These are phyloP conservation scores for Cybosia mesomella DNA, from an alignment of 2,888 invertebrate species.

Conservation along the genomic window DNA sequence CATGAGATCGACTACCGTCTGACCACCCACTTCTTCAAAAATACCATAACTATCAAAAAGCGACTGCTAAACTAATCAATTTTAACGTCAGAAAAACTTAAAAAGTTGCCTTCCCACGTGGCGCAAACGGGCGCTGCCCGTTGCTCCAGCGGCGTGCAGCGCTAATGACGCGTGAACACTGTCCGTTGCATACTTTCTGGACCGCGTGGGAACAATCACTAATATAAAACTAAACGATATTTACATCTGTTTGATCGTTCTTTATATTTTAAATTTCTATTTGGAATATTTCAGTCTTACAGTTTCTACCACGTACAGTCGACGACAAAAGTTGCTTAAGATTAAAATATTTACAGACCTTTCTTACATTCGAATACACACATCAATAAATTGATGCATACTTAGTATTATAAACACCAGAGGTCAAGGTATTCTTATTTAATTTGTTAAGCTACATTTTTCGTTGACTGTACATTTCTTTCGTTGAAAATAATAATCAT, in stretches of 20 bases:
- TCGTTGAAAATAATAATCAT: background rate
- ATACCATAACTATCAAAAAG: background rate
- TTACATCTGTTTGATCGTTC: conserved; percentile 42
- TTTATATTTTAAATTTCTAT: conserved; percentile 22
- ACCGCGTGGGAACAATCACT: conserved; percentile 72
- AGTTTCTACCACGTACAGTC: no score
- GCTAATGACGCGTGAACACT: conserved; percentile 74
- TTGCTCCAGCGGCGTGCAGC: conserved; percentile 63
- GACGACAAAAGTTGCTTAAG: no score
- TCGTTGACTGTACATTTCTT: background rate
- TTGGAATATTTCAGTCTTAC: background rate
- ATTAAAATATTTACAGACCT: no score
- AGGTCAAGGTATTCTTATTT: no score
- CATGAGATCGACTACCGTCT: background rate
- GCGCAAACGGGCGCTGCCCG: conserved; percentile 80
- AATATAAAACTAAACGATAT: conserved; percentile 42
- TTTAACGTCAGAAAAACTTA: conserved; percentile 13
- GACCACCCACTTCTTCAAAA: background rate
- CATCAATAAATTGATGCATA: no score
- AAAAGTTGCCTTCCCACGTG: conserved; percentile 58
- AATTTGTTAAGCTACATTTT: no score
- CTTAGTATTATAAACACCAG: no score
- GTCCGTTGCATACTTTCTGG: conserved; percentile 66
- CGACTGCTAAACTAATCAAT: background rate
- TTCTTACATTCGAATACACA: no score